Evolutionary conservation across 2,797 vertebrate species (phyloP).

Genomic region (Zenarchopterus dispar): DNA sequence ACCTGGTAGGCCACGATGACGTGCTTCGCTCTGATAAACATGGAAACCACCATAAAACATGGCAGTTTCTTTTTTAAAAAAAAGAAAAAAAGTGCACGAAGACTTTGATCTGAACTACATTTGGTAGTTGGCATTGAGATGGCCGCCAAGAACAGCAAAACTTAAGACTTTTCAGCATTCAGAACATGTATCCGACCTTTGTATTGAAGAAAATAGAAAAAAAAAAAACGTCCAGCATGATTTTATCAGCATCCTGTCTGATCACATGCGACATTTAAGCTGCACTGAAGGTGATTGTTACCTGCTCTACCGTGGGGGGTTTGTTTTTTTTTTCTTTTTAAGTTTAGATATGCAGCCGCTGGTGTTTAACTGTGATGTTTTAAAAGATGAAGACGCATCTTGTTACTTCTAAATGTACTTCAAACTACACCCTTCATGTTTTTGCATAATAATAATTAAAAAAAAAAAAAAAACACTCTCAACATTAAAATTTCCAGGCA

Average conservation of each 20-base stretch:
- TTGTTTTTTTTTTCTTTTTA: neutral
- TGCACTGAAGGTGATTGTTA: conserved; percentile 39
- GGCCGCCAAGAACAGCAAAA: too few species aligned
- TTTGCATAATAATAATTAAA: conserved; percentile 10
- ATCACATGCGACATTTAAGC: neutral
- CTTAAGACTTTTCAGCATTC: neutral
- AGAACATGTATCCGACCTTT: neutral
- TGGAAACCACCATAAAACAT: neutral
- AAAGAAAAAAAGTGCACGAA: too few species aligned
- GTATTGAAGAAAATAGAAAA: neutral
- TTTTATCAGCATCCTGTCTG: neutral
- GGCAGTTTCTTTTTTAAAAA: too few species aligned
- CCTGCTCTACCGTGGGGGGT: neutral
- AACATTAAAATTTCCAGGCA: conserved; percentile 9
- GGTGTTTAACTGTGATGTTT: conserved; percentile 6
- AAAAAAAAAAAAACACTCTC: too few species aligned
- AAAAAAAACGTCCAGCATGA: neutral
- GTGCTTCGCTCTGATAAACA: conserved; percentile 6
- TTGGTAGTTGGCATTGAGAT: neutral
- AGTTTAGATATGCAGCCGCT: neutral
- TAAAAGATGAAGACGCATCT: neutral
- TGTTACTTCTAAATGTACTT: conserved; percentile 6
- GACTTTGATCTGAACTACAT: neutral
- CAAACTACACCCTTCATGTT: conserved; percentile 2
- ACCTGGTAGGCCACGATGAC: neutral